These are phyloP conservation scores for Papilio polytes DNA, from an alignment of 1,140 invertebrate genomes.

Conservation along the genomic window DNA sequence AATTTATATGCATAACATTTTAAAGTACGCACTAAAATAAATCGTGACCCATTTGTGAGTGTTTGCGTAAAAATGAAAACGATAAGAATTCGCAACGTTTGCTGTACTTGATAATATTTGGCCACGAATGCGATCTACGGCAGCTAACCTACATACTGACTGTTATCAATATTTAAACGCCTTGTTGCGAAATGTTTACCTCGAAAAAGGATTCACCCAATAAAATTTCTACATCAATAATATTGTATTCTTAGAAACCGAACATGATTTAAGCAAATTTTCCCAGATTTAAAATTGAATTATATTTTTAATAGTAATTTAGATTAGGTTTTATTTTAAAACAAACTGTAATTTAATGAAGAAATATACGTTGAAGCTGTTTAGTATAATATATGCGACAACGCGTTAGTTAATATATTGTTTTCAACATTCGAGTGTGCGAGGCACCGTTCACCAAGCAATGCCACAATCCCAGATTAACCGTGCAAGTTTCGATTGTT, in stretches of 20 bases:
- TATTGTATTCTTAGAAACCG: background rate
- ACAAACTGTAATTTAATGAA: background rate
- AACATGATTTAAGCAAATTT: background rate
- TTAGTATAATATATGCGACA: constrained; percentile 5
- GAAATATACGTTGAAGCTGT: background rate
- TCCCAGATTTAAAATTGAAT: background rate
- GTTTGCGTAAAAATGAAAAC: constrained; percentile 70
- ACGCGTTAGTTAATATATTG: constrained; percentile 27
- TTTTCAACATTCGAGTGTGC: constrained; percentile 27
- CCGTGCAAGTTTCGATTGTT: constrained; percentile 51
- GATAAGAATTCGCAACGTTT: constrained; percentile 80
- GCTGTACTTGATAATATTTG: constrained; percentile 77
- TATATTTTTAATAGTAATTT: background rate
- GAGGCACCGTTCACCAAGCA: constrained; percentile 36
- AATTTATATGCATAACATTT: constrained; percentile 49
- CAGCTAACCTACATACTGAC: constrained; percentile 77
- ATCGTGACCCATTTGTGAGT: constrained; percentile 72
- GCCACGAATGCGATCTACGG: constrained; percentile 68
- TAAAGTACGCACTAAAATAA: constrained; percentile 62
- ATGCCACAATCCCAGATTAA: constrained; percentile 48
- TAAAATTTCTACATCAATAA: constrained; percentile 10
- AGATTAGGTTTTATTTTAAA: background rate
- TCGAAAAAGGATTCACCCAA: constrained; percentile 10
- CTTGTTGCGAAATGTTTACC: constrained; percentile 66
- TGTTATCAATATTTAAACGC: constrained; percentile 78